phyloP scores from a whole-genome alignment of 2,113 vertebrate species.

The Calonectris borealis region DNA sequence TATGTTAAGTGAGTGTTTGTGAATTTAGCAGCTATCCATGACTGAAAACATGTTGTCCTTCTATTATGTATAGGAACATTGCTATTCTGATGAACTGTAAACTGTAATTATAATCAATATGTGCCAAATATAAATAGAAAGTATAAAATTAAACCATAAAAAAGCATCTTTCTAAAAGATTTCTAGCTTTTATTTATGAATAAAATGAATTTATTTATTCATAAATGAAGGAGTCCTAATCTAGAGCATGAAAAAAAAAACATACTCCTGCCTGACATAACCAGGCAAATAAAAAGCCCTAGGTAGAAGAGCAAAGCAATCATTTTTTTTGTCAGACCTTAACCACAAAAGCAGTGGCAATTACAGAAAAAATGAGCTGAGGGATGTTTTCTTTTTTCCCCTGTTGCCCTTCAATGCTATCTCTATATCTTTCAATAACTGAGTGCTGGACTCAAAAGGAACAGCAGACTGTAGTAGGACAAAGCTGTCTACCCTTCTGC shows the following conservation, averaged over 20 bases:
- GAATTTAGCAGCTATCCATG: not conserved
- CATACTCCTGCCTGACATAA: not conserved
- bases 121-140: not conserved
- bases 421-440: not conserved
- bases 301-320: not conserved
- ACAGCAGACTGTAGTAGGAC: not conserved
- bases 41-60: not conserved
- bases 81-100: not conserved
- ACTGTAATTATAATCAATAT: constrained; percentile 41
- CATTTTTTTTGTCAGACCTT: not conserved
- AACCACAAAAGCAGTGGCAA: not conserved
- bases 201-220: not conserved
- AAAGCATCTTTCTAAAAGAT: not conserved
- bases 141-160: not conserved
- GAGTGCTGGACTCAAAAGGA: not conserved
- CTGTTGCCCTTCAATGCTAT: not conserved
- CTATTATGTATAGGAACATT: not conserved
- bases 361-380: not conserved
- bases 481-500: not conserved
- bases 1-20: not conserved
- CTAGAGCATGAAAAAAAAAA: not conserved
- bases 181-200: not conserved
- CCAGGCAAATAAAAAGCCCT: not conserved
- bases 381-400: not conserved
- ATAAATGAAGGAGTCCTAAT: not conserved